phyloP scores from a whole-genome alignment of 2,113 vertebrate genomes.

The Sterrhoptilus dennistouni region DNA sequence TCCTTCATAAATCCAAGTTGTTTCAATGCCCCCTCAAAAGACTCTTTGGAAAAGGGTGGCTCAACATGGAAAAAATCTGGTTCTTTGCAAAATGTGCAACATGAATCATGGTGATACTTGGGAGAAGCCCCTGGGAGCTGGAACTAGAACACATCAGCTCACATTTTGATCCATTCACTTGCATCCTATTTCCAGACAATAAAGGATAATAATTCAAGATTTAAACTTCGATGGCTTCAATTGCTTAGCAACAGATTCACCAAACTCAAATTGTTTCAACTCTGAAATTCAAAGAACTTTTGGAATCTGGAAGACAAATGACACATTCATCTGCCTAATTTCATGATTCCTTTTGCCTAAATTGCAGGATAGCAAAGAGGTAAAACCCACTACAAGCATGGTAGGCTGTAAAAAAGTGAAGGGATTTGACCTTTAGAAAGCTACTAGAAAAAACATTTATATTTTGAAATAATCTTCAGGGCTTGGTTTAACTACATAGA shows the following conservation, averaged over 20 bases:
- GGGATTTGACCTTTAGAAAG: background rate
- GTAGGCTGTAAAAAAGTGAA: background rate
- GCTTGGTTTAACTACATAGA: background rate
- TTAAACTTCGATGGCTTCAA: slow-evolving; percentile 32
- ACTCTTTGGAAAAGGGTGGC: background rate
- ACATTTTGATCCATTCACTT: background rate
- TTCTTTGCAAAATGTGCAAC: background rate
- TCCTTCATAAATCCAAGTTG: background rate
- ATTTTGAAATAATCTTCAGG: background rate
- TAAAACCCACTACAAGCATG: background rate
- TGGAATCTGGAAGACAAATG: background rate
- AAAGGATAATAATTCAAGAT: slow-evolving; percentile 19
- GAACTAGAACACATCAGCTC: background rate
- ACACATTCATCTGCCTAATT: background rate
- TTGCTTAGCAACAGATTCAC: slow-evolving; percentile 54
- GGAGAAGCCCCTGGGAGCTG: background rate
- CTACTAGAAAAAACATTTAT: background rate
- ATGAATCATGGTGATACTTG: background rate
- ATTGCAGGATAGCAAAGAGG: background rate
- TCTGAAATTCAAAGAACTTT: background rate
- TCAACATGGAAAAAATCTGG: background rate
- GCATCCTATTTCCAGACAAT: slow-evolving; percentile 12
- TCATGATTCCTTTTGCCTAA: background rate
- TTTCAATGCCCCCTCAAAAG: background rate
- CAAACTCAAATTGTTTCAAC: background rate